Base-by-base conservation (phyloP, 2,797 vertebrate species). In the Galaxias olidus region DNA sequence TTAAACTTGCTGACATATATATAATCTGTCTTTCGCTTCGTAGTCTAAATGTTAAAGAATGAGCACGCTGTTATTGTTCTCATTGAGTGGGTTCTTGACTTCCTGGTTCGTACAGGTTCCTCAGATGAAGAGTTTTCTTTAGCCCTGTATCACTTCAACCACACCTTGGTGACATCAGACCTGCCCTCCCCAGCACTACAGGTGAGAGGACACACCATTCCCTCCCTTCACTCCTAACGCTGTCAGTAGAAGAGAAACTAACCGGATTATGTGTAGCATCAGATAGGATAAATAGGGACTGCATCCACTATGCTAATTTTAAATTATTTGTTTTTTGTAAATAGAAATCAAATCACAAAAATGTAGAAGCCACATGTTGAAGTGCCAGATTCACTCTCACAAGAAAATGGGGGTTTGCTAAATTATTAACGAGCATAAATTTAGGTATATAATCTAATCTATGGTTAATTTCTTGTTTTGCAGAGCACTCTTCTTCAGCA, bases 121-220 rank as follows among this genome's bases (percentile, higher is more conserved):
- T 96, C 96, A 6, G 98, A 98, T 91, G 97, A 99, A 82, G 96
- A 95, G 55, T 99, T 99, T 84, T 94, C 96, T 59, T 92, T 95
- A 64, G 97, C 96, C 1, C 88, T 99, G 2, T 99, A 98, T 87
- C 98, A 98, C 82, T 99, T 99, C 83, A 98, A 97, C 86, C 98
- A 99, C 84, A 98, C 95, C 9, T 80, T 99, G 68, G 97, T 99
- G 18, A 99, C 98, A 6, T 98, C 98, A 12, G 98, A 99, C 75
- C 94, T 99, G 65, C 97, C 96, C 75, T 98, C 97, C 8, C 96
- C 96, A 10, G 92, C 93, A 18, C 85, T 99, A 74, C 96, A 99
- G 92, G 98, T 98, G 64, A 86, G 6, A 42, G 11, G 44, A 52
- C 18, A 5, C 4, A 46, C 8, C 17, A n/a, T 44, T 54, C 1